phyloP scores from a whole-genome alignment of 1,140 invertebrate genomes.

The Potamilus streckersoni region DNA sequence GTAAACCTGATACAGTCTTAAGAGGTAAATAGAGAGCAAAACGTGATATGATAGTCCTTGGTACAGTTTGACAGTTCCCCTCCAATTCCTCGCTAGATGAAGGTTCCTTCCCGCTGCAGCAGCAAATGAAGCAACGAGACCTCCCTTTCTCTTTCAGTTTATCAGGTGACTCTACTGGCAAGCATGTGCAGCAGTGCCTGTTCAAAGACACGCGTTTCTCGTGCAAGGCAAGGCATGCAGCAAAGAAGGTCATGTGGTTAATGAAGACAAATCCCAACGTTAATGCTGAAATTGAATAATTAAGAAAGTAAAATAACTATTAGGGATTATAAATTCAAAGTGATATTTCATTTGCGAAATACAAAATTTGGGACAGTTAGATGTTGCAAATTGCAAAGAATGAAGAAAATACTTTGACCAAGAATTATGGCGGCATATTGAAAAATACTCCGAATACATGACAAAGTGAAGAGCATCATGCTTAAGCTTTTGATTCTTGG shows the following conservation, averaged over 20 bases:
- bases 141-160: constrained; percentile 7
- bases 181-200: constrained; percentile 14
- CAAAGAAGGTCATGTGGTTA: constrained; percentile 15
- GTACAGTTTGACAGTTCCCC: neutral
- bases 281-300: constrained; percentile 16
- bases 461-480: too few relatives aligned
- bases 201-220: constrained; percentile 18
- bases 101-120: constrained; percentile 11
- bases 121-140: constrained; percentile 15
- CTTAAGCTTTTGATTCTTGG: too few relatives aligned
- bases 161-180: constrained; percentile 8
- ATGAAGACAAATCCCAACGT: constrained; percentile 20
- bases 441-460: neutral
- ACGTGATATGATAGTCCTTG: constrained; percentile 5
- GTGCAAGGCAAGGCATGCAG: constrained; percentile 14
- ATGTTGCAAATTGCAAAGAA: neutral
- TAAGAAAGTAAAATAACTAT: neutral
- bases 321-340: too few relatives aligned
- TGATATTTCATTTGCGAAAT: too few relatives aligned
- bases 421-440: neutral
- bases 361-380: neutral
- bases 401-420: neutral
- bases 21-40: constrained; percentile 2
- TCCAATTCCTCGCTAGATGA: constrained; percentile 8
- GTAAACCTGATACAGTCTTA: neutral